Base-by-base conservation (phyloP, 2,888 invertebrate species). In the Anoplius nigerrimus region DNA sequence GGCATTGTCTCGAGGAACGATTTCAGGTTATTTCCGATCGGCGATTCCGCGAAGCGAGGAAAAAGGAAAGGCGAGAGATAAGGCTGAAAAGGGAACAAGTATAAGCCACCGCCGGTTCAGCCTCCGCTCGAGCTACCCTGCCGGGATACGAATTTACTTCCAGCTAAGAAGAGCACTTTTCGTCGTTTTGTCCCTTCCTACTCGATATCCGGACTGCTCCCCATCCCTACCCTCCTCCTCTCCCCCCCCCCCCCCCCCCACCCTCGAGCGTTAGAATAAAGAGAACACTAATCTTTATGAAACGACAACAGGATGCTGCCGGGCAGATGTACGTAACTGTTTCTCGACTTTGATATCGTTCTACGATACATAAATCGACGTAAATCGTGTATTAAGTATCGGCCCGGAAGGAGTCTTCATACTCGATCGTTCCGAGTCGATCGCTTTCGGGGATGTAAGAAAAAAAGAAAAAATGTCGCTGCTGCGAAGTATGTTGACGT, bases 11-110 rank as follows among this genome's bases (percentile, higher is more conserved):
- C 69, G 51, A 51, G 64, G 66, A 78, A 73, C 74, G 74, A 74
- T 67, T 73, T 76, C 72, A 64, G 60, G 68, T 74, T 79, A 80
- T 78, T 81, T 80, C 76, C 75, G 71, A 77, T 80, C 81, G 62
- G 57, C 73, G 74, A 76, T 74, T 76, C 73, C 62, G 18, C 68
- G 55, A 66, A 66, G 68, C 63, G 68, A 27, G 63, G 55, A 68
- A 63, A 62, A 21, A 57, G 51, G 43, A 24, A 15, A n/a, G 18
- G 51, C 42, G 15, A n/a, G 62, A 27, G 34, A 42, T 21, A 63
- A 62, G 22, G 18, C 21, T 20, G 46, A 61, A 56, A 46, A 34
- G 18, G 20, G 52, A 22, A 46, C 42, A 24, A 56, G 57, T 71
- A 54, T 22, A 66, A 69, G 59, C 72, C 48, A 53, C 58, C 62